These are phyloP conservation scores for Chiloscyllium plagiosum DNA, from an alignment of 2,113 vertebrate species.

Conservation along the genomic window DNA sequence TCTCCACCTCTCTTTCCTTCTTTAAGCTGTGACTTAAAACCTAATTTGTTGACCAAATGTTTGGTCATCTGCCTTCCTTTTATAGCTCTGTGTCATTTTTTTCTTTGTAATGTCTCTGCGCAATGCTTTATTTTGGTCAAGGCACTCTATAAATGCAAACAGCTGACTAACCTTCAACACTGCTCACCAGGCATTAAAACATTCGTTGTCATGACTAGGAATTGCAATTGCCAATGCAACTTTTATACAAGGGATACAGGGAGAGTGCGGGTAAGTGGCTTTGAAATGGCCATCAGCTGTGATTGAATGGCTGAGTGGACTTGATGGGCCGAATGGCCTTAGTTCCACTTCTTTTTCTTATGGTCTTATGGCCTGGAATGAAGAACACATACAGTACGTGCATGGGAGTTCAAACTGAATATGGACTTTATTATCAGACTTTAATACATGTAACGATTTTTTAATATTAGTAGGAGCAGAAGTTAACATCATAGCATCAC, in stretches of 20 bases:
- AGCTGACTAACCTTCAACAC: background rate
- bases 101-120: background rate
- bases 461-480: background rate
- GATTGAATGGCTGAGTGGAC: too few species aligned
- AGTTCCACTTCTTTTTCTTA: too few species aligned
- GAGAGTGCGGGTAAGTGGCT: too few species aligned
- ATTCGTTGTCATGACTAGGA: background rate
- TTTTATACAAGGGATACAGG: background rate
- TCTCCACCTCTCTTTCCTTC: too few species aligned
- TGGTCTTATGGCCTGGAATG: too few species aligned
- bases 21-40: background rate
- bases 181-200: background rate
- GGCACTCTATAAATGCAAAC: background rate
- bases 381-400: background rate
- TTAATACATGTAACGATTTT: background rate
- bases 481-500: background rate
- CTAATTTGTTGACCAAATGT: background rate
- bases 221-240: background rate
- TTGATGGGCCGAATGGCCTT: too few species aligned
- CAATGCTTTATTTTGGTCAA: background rate
- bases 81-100: background rate
- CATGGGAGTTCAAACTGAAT: too few species aligned
- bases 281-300: too few species aligned
- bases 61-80: background rate
- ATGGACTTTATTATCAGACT: too few species aligned